These are phyloP conservation scores for Yponomeuta sedellus DNA, from an alignment of 2,888 invertebrate species.

Conservation along the genomic window DNA sequence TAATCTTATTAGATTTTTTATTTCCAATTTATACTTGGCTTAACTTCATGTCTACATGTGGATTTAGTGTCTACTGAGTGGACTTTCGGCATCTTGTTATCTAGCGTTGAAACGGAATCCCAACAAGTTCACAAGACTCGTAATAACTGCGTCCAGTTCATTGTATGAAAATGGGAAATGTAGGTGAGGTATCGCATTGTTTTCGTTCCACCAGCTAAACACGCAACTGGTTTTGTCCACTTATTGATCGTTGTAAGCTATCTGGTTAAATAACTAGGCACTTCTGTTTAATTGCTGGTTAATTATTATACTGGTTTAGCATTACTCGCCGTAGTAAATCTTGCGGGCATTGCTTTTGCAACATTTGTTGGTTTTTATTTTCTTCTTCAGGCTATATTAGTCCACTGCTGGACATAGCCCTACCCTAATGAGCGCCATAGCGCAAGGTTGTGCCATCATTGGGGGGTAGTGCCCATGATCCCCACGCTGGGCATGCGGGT, in stretches of 20 bases:
- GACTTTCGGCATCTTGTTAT: not conserved
- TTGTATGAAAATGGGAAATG: slow-evolving; percentile 31
- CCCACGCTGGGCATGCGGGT: too few relatives aligned
- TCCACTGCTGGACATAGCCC: too few relatives aligned
- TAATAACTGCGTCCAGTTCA: slow-evolving; percentile 22
- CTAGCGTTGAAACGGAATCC: not conserved
- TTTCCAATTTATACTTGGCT: too few relatives aligned
- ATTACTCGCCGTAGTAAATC: not conserved
- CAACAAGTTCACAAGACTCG: slow-evolving; percentile 10
- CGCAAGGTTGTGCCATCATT: too few relatives aligned
- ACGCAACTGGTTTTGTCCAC: slow-evolving; percentile 6
- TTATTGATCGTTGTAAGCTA: not conserved
- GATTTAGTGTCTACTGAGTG: not conserved
- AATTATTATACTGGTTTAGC: not conserved
- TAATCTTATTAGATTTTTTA: too few relatives aligned
- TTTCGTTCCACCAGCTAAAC: slow-evolving; percentile 13
- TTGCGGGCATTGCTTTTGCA: too few relatives aligned
- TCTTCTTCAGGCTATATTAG: too few relatives aligned
- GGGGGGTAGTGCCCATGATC: too few relatives aligned
- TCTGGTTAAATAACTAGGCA: not conserved
- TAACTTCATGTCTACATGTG: too few relatives aligned
- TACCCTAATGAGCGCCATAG: too few relatives aligned
- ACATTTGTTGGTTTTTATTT: too few relatives aligned
- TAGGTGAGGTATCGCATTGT: slow-evolving; percentile 26
- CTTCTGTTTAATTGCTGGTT: not conserved